Percentiles rank a stretch among this genome's conserved stretches.
Evolutionary conservation across 2,797 vertebrate genomes (phyloP).

Genomic region (Geotrypetes seraphini): DNA sequence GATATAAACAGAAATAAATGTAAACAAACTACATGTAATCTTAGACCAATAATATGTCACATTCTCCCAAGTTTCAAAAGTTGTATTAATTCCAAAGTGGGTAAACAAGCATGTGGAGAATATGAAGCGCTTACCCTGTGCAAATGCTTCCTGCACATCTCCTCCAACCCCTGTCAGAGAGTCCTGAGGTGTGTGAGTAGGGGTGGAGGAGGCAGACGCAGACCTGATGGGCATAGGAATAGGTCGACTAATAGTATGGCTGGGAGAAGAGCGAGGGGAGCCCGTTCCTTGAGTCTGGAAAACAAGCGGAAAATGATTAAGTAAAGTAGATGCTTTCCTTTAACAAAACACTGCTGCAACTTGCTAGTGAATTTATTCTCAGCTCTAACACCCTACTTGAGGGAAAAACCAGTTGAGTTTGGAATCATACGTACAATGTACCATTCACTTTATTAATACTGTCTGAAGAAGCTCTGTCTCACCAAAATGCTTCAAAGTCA

Average conservation of each 20-base stretch:
- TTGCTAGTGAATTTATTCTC: background rate
- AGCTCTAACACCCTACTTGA: constrained; percentile 1
- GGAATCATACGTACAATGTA: background rate
- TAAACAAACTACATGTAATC: too few relatives aligned
- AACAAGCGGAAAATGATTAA: constrained; percentile 30
- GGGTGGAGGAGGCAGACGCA: constrained; percentile 81
- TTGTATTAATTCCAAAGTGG: too few relatives aligned
- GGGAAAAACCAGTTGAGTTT: background rate
- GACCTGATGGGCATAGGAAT: constrained; percentile 90
- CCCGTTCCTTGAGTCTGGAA: constrained; percentile 87
- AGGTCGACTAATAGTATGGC: constrained; percentile 83
- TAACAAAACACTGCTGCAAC: background rate
- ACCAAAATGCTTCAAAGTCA: constrained; percentile 9
- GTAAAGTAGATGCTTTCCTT: background rate
- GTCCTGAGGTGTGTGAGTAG: constrained; percentile 89
- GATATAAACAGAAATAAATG: too few relatives aligned
- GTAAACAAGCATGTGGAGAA: too few relatives aligned
- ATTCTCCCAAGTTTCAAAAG: too few relatives aligned
- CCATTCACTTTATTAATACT: too few relatives aligned
- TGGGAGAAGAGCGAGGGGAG: constrained; percentile 89
- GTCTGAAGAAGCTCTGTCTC: constrained; percentile 2
- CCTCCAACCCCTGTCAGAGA: constrained; percentile 93
- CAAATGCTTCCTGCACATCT: constrained; percentile 95
- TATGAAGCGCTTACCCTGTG: constrained; percentile 71
- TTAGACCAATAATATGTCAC: too few relatives aligned